These are phyloP conservation scores for Spisula subtruncata DNA, from an alignment of 2,888 invertebrate species.

Conservation along the genomic window DNA sequence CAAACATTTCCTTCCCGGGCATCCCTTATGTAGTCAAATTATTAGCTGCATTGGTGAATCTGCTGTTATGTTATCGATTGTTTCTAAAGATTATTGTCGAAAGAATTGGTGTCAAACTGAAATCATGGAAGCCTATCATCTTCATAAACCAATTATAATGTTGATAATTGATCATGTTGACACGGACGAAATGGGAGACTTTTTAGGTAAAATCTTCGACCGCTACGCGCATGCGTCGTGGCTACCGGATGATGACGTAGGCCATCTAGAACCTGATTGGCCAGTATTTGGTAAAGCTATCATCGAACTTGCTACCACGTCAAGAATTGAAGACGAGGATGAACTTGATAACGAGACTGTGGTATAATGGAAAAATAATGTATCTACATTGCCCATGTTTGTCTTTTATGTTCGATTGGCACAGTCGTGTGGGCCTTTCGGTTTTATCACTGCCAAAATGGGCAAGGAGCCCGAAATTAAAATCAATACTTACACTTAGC, in stretches of 20 bases:
- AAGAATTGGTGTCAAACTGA: conserved; percentile 35
- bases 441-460: too few species aligned
- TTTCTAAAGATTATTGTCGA: conserved; percentile 26
- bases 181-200: not conserved
- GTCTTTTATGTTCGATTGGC: too few species aligned
- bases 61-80: conserved; percentile 8
- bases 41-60: conserved; percentile 29
- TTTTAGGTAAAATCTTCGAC: not conserved
- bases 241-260: conserved; percentile 30
- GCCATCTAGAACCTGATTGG: conserved; percentile 39
- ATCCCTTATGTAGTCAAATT: conserved; percentile 24
- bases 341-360: not conserved
- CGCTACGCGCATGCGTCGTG: not conserved
- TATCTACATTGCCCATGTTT: too few species aligned
- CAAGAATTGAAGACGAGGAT: not conserved
- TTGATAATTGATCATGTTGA: conserved; percentile 39
- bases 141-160: conserved; percentile 37
- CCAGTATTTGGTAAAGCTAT: conserved; percentile 26
- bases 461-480: too few species aligned
- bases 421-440: too few species aligned
- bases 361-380: too few species aligned
- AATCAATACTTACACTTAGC: too few species aligned
- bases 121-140: conserved; percentile 30
- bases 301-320: not conserved
- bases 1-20: conserved; percentile 31